Conservation (phyloP, 2,113 vertebrate genomes). For the Xiphophorus couchianus region DNA sequence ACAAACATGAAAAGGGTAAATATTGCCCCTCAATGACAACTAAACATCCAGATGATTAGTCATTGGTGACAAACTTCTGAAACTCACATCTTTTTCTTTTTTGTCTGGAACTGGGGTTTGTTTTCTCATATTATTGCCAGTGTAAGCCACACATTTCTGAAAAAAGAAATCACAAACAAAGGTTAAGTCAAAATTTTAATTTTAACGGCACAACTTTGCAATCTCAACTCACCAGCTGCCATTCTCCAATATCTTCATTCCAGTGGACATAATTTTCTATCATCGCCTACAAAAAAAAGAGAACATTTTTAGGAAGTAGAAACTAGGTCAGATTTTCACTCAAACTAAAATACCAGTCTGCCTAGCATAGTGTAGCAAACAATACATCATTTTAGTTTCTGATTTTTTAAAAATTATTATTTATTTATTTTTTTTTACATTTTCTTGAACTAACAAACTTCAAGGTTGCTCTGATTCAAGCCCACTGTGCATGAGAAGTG, state of each 20-base stretch:
- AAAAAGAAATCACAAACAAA: slow-evolving; percentile 1
- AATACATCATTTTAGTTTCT: too few relatives aligned
- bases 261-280: slow-evolving; percentile 98
- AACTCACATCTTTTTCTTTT: slow-evolving; percentile 97
- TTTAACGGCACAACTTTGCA: neutral
- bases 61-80: neutral
- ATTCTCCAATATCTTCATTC: slow-evolving; percentile 99
- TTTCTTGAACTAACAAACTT: neutral
- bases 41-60: neutral
- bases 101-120: slow-evolving; percentile 94
- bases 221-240: slow-evolving; percentile 90
- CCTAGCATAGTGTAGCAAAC: neutral
- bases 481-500: neutral
- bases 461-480: neutral
- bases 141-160: slow-evolving; percentile 98
- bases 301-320: neutral
- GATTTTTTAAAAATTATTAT: too few relatives aligned
- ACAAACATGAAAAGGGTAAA: slow-evolving; percentile 7
- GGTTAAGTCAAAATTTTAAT: neutral
- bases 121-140: slow-evolving; percentile 99
- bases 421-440: neutral
- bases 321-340: neutral
- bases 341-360: neutral
- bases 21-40: neutral
- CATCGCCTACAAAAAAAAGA: slow-evolving; percentile 86